Conservation (phyloP, 1,140 invertebrate genomes). For the Lerema accius region DNA sequence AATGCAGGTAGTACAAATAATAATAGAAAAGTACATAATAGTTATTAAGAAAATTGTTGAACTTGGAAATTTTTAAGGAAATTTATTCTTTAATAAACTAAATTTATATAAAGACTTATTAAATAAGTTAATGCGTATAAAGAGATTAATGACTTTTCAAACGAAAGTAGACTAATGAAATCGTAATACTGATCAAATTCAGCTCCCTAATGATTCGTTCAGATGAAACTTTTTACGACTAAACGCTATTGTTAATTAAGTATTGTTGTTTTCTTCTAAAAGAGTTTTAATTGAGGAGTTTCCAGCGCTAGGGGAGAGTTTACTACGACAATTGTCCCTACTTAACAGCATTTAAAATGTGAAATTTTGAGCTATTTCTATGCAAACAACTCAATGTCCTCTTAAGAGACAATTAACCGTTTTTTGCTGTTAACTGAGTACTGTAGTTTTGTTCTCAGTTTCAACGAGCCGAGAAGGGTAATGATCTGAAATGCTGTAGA, state of each 20-base stretch:
- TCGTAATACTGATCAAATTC: conserved; percentile 6
- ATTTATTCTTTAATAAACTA: too few species aligned
- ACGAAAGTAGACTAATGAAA: conserved; percentile 4
- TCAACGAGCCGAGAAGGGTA: not conserved
- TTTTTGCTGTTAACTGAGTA: not conserved
- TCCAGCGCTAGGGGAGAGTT: conserved; percentile 34
- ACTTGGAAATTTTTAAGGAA: too few species aligned
- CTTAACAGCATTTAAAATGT: conserved; percentile 19
- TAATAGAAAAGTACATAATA: too few species aligned
- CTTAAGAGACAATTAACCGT: conserved; percentile 17
- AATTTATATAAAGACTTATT: too few species aligned
- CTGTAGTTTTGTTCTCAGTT: not conserved
- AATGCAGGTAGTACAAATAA: too few species aligned
- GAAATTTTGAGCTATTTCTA: conserved; percentile 20
- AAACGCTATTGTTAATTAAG: conserved; percentile 64
- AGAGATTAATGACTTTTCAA: not conserved
- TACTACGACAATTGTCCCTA: conserved; percentile 18
- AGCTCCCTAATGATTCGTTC: conserved; percentile 29
- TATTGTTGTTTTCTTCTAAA: conserved; percentile 65
- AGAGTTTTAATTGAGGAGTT: conserved; percentile 67
- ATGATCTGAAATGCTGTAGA: not conserved
- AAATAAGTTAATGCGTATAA: too few species aligned
- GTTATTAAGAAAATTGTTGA: too few species aligned
- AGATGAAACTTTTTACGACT: conserved; percentile 49
- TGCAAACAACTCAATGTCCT: conserved; percentile 12